phyloP scores from a whole-genome alignment of 1,140 invertebrate species.

The Neomicropteryx cornuta region DNA sequence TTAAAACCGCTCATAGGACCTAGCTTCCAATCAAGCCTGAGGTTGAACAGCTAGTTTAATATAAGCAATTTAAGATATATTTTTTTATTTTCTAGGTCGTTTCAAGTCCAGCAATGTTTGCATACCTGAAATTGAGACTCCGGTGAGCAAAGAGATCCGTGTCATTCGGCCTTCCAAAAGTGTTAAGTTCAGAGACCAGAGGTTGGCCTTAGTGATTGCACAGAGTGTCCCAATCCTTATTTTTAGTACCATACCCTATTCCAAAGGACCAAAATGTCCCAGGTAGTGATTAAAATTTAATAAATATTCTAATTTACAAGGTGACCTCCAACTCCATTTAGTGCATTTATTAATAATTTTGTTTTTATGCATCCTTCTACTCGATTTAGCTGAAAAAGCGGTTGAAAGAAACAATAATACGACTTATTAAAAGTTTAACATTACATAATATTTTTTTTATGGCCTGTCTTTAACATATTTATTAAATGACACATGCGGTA shows the following conservation, averaged over 20 bases:
- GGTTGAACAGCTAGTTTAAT: too few relatives aligned
- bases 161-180: constrained; percentile 44
- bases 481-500: too few relatives aligned
- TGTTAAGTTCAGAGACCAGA: constrained; percentile 61
- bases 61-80: constrained; percentile 4
- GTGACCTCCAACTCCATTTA: neutral
- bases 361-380: constrained; percentile 1
- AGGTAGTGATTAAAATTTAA: constrained; percentile 37
- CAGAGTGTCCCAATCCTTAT: constrained; percentile 67
- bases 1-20: too few relatives aligned
- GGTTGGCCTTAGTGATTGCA: constrained; percentile 60
- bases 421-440: constrained; percentile 9
- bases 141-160: constrained; percentile 43
- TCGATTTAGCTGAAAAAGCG: constrained; percentile 5
- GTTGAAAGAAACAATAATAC: constrained; percentile 9
- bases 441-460: too few relatives aligned
- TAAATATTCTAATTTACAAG: constrained; percentile 1
- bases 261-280: constrained; percentile 49
- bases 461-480: too few relatives aligned
- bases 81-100: constrained; percentile 26
- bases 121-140: constrained; percentile 34
- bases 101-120: constrained; percentile 32
- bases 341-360: neutral
- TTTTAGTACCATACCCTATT: constrained; percentile 75
- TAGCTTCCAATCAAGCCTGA: too few relatives aligned